Conservation (phyloP, 2,888 invertebrate species). For the Diploptera punctata region DNA sequence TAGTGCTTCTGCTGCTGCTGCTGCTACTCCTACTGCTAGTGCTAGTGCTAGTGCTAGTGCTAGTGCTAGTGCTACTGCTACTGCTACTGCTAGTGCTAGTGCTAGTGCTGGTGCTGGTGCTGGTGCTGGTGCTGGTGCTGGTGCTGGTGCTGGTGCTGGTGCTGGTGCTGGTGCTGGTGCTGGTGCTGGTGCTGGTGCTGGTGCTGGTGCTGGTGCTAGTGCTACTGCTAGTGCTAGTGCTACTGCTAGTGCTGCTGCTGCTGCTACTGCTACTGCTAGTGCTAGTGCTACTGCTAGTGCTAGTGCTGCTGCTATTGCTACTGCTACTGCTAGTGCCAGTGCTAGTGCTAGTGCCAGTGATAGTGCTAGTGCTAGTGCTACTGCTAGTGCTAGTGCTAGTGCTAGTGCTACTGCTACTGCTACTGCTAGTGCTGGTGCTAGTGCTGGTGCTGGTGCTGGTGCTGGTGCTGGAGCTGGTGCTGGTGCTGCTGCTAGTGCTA, state of each 20-base stretch:
- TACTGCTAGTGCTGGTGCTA: neutral
- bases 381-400: neutral
- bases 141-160: neutral
- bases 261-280: neutral
- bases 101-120: neutral
- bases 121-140: neutral
- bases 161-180: neutral
- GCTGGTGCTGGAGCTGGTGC: neutral
- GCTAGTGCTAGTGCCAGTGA: neutral
- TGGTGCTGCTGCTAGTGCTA: neutral
- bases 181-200: neutral
- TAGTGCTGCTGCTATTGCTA: conserved; percentile 6
- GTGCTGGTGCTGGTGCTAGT: neutral
- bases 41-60: neutral
- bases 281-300: conserved; percentile 5
- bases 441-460: no score
- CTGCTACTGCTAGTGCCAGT: neutral
- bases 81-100: neutral
- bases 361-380: no score
- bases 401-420: neutral
- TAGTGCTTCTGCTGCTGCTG: no score
- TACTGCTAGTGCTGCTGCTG: neutral
- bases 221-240: neutral
- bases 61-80: neutral
- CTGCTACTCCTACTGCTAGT: no score